A percentile compares a stretch with the other conserved stretches of the same genome.
Evolutionary conservation across 2,888 invertebrate species (phyloP).

Genomic region (Phytoseiulus persimilis): DNA sequence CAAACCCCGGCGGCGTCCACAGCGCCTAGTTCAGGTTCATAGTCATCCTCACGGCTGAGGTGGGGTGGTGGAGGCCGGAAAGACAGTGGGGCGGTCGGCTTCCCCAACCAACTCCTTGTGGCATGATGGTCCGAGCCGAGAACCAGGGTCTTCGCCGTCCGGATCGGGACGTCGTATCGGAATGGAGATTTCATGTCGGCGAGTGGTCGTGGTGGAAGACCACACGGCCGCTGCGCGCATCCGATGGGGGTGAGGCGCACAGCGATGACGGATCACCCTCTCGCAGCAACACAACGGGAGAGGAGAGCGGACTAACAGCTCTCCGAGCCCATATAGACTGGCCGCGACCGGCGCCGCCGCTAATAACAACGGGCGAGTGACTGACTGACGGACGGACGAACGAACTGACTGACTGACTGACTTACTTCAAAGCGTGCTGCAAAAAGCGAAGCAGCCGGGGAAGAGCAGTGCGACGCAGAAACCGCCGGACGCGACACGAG

Average conservation of each 20-base stretch:
- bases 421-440: neutral
- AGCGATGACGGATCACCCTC: neutral
- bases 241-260: neutral
- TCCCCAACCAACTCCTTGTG: neutral
- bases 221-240: neutral
- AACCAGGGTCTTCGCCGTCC: neutral
- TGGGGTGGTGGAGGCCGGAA: neutral
- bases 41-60: neutral
- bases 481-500: neutral
- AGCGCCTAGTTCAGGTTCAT: neutral
- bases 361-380: neutral
- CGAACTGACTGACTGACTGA: neutral
- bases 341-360: neutral
- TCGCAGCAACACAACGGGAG: constrained; percentile 10
- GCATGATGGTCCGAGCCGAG: neutral
- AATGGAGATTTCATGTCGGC: neutral
- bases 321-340: neutral
- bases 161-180: neutral
- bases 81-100: neutral
- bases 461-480: neutral
- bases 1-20: neutral
- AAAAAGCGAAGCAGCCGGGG: neutral
- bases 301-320: constrained; percentile 26
- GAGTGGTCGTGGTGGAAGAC: neutral
- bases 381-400: neutral